Conservation (phyloP, 2,113 vertebrate genomes). For the Gavia stellata region DNA sequence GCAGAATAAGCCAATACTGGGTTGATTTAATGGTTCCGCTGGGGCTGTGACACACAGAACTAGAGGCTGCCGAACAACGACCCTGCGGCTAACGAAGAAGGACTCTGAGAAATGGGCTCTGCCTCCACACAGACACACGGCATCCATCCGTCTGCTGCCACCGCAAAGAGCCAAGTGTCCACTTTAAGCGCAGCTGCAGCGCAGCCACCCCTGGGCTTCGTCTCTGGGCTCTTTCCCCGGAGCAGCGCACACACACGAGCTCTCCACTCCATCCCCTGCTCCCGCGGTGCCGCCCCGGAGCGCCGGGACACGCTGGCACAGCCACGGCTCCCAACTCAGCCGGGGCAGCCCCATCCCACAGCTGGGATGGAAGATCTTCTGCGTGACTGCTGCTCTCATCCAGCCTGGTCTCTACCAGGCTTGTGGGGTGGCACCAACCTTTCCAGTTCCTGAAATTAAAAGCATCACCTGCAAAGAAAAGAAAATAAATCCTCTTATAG, state of each 20-base stretch:
- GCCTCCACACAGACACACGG: accelerated
- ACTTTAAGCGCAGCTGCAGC: neutral
- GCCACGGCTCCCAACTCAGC: neutral
- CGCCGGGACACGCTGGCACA: accelerated
- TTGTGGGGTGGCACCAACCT: neutral
- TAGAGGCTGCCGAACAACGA: neutral
- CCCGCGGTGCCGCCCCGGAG: neutral
- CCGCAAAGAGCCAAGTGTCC: accelerated
- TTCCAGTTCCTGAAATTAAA: neutral
- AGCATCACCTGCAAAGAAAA: neutral
- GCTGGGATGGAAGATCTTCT: too few species aligned
- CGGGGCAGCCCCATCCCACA: neutral
- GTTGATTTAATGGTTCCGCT: neutral
- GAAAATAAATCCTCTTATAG: neutral
- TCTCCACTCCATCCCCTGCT: neutral
- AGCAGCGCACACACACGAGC: neutral
- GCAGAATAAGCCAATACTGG: neutral
- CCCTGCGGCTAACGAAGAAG: neutral
- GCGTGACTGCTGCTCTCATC: neutral
- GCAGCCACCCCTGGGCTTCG: neutral
- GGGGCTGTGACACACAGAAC: neutral
- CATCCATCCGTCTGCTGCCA: neutral
- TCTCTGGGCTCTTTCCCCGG: neutral
- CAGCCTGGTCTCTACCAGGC: neutral
- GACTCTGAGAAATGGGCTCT: neutral